Evolutionary conservation across 1,140 invertebrate genomes (phyloP).

Genomic region (Rhizoglyphus robini): DNA sequence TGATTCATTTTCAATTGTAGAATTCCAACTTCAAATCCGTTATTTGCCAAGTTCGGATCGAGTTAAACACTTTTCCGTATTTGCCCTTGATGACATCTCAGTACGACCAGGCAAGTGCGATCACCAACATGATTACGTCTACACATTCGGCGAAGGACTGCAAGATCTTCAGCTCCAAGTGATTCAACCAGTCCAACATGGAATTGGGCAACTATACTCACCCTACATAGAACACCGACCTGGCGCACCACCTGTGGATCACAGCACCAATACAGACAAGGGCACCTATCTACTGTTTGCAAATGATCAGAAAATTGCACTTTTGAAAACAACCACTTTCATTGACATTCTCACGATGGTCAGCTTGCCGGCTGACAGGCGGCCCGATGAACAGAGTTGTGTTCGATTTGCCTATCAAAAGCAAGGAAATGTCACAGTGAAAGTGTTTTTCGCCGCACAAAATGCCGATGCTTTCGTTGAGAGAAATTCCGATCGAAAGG

Average conservation of each 20-base stretch:
- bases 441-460: not conserved
- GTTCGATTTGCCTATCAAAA: conserved; percentile 7
- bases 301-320: not conserved
- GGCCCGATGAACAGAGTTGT: not conserved
- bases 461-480: not conserved
- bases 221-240: not conserved
- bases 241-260: not conserved
- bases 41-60: not conserved
- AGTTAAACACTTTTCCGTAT: not conserved
- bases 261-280: not conserved
- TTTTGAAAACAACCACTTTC: not conserved
- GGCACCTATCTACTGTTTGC: not conserved
- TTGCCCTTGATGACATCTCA: conserved; percentile 19
- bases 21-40: too few species aligned
- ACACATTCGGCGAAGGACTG: not conserved
- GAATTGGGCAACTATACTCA: not conserved
- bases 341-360: not conserved
- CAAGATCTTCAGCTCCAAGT: not conserved
- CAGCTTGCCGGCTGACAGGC: not conserved
- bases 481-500: not conserved
- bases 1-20: too few species aligned
- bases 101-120: not conserved
- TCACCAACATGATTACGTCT: not conserved
- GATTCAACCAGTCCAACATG: not conserved
- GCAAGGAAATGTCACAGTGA: not conserved